Base-by-base conservation (phyloP, 2,888 invertebrate genomes). In the Nemurella pictetii region DNA sequence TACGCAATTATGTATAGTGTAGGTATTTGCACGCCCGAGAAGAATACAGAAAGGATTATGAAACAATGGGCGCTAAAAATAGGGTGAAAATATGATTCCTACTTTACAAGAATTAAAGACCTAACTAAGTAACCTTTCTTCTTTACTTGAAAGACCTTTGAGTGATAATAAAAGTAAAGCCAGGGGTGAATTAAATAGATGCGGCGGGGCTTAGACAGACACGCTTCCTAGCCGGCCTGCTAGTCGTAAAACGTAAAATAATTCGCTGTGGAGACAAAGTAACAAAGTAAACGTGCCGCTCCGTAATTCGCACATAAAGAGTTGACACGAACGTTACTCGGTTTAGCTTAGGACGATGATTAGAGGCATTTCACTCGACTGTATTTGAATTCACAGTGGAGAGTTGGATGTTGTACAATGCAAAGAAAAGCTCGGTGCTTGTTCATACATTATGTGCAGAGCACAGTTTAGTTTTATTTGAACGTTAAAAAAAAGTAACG, bases 301-400 rank as follows among this genome's bases (percentile, higher is more conserved):
- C 29, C 78, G 28, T 78, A 78, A 78, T 78, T 28, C n/a, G 29
- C n/a, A 27, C 78, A 78, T 78, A 78, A 30, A 30, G 78, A 28
- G 26, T 78, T 30, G 29, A 75, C 75, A 75, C 28, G 75, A 28
- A 9, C 2, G 75, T 75, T 26, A 75, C 75, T 75, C 75, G 28
- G 75, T 20, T 26, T 55, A 55, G 75, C 7, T 26, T 55, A 55
- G 1, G 20, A 55, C 12, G 55, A 55, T 55, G 55, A 55, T 55
- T 55, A 55, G 55, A 55, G 35, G 55, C 55, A 55, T 55, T 55
- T 55, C 55, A 55, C 20, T 55, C 20, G 15, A 55, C 55, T 55
- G 20, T 55, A 7, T n/a, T n/a, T n/a, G n/a, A n/a, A n/a, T n/a
- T 7, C 20, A 55, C 20, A 7, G 20, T n/a, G 20, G 55, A 20